Conservation (phyloP, 2,113 vertebrate genomes). For the Elephantulus edwardii region DNA sequence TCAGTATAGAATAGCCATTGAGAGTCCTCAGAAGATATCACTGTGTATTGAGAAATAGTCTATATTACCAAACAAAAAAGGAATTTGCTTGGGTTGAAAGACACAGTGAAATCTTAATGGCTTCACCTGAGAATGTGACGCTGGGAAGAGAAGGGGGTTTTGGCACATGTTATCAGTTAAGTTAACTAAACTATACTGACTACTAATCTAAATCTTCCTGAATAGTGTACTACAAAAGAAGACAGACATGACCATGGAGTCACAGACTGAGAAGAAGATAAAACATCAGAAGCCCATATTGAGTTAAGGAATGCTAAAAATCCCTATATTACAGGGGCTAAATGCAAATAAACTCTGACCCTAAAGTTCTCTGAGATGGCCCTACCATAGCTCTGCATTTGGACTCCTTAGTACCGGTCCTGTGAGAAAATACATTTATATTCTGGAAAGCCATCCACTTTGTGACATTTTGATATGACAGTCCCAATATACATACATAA, state of each 20-base stretch:
- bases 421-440: not conserved
- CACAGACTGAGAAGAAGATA: not conserved
- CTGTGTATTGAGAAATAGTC: slow-evolving; percentile 3
- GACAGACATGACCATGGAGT: not conserved
- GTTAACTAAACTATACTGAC: not conserved
- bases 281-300: not conserved
- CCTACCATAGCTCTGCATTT: not conserved
- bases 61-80: not conserved
- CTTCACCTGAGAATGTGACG: too few relatives aligned
- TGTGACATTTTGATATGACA: not conserved
- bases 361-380: not conserved
- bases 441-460: not conserved
- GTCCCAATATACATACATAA: too few relatives aligned
- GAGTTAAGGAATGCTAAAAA: not conserved
- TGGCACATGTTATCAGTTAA: not conserved
- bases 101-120: not conserved
- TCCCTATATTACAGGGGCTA: not conserved
- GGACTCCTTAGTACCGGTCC: not conserved
- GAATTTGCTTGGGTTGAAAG: not conserved
- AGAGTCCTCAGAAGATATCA: slow-evolving; percentile 52
- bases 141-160: not conserved
- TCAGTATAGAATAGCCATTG: slow-evolving; percentile 71
- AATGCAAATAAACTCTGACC: not conserved
- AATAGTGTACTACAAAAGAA: not conserved
- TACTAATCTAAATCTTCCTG: not conserved